Percentiles rank a stretch among this genome's conserved stretches.
These are phyloP conservation scores for Graphium colonna DNA, from an alignment of 2,888 invertebrate genomes.

Conservation along the genomic window DNA sequence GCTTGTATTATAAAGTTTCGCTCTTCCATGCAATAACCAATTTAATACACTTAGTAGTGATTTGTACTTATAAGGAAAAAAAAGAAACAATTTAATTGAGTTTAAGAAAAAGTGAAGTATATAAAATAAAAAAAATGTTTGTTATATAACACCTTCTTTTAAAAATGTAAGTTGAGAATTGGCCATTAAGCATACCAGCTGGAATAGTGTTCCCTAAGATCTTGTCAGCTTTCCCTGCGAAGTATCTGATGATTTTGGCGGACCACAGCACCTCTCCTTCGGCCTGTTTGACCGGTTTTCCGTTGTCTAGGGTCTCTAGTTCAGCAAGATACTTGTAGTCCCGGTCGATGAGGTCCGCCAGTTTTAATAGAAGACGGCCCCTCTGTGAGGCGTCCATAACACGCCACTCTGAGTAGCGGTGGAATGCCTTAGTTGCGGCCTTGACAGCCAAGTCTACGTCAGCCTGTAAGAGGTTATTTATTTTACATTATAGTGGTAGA, in stretches of 20 bases:
- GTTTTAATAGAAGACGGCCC: slow-evolving; percentile 84
- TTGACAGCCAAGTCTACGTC: slow-evolving; percentile 89
- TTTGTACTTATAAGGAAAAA: too few relatives aligned
- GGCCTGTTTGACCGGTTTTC: slow-evolving; percentile 89
- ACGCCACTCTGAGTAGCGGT: slow-evolving; percentile 87
- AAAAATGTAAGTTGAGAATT: too few relatives aligned
- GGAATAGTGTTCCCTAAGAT: slow-evolving; percentile 88
- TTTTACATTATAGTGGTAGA: too few relatives aligned
- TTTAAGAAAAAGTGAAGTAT: too few relatives aligned
- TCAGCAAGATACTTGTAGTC: slow-evolving; percentile 86
- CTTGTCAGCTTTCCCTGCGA: slow-evolving; percentile 95
- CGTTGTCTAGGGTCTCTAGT: slow-evolving; percentile 95
- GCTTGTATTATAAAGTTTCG: too few relatives aligned
- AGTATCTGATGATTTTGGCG: slow-evolving; percentile 86
- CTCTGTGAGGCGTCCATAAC: slow-evolving; percentile 88
- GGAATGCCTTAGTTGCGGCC: slow-evolving; percentile 89
- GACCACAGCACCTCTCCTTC: slow-evolving; percentile 82
- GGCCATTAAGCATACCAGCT: too few relatives aligned
- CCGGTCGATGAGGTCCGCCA: slow-evolving; percentile 88
- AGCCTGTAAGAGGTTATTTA: slow-evolving; percentile 72
- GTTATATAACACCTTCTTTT: too few relatives aligned
- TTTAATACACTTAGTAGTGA: too few relatives aligned
- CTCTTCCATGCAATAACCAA: too few relatives aligned
- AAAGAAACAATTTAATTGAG: too few relatives aligned
- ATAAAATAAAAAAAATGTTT: too few relatives aligned